Evolutionary conservation across 1,140 invertebrate genomes (phyloP), one percentile per base, ranked within the genome.

Genomic region (Scaptomyza pallida): DNA sequence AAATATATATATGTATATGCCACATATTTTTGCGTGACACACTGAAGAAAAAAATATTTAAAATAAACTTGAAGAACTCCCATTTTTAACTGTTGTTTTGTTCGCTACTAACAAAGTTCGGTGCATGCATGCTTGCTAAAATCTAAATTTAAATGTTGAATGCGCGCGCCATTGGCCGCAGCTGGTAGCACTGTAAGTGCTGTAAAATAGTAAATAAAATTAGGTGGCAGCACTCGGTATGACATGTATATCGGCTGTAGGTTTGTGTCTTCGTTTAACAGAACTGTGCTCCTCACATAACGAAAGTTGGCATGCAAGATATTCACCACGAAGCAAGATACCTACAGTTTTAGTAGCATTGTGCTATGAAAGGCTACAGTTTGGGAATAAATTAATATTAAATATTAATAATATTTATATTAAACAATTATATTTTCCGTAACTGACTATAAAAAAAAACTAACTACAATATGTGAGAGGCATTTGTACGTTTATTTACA

Each of bases 1-100:
- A 45, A 51, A 41, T 48, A 44, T 68, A 75, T 50, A 47, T 60
- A 59, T 74, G 77, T 37, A 37, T 60, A 52, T 74, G 81, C 73
- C 73, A 80, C 76, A 65, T 88, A 86, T 86, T 86, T 86, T 86
- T 86, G 81, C 74, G 74, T 70, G 55, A 86, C 47, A 68, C 54
- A 37, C 44, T 45, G 2, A 62, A 54, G 62, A 33, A 67, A 55
- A 52, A 78, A 69, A 70, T 35, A 75, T 52, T 82, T n/a, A n/a
- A n/a, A 82, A 85, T 85, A 85, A 82, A 85, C 72, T 85, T 85
- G 41, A 85, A 40, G 75, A 83, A 83, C 63, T 73, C 44, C 54
- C 56, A 79, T 44, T 19, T 44, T 19, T 76, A 52, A 73, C 16
- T 73, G 80, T 67, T 65, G 72, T 86, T 83, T 85, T 79, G 68